phyloP scores from a whole-genome alignment of 92 coral and sea anemone genomes.

The Blastomussa wellsi region DNA sequence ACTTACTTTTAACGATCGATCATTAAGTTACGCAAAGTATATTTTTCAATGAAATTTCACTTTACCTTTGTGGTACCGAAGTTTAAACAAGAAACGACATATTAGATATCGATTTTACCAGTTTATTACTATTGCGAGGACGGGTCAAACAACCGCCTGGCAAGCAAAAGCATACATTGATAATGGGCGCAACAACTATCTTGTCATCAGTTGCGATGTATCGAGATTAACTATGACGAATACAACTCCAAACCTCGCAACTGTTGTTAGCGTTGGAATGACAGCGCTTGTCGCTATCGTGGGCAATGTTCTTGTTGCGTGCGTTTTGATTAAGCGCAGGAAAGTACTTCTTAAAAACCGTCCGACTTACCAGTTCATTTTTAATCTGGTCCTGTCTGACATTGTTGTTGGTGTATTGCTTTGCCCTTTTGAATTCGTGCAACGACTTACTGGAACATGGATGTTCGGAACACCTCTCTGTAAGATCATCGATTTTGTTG shows the following conservation, averaged over 20 bases:
- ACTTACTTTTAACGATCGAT: too few relatives aligned
- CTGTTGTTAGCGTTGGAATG: conserved; percentile 6
- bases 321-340: conserved; percentile 20
- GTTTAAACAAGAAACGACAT: too few relatives aligned
- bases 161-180: background rate
- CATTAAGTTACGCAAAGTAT: too few relatives aligned
- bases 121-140: too few relatives aligned
- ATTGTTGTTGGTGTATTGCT: conserved; percentile 41
- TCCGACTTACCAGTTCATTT: conserved; percentile 41
- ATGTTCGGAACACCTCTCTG: conserved; percentile 54
- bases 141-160: background rate
- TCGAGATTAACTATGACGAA: background rate
- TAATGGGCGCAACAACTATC: background rate
- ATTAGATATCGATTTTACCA: too few relatives aligned
- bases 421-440: conserved; percentile 50
- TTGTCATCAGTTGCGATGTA: background rate
- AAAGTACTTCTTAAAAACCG: conserved; percentile 19
- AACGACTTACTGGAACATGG: conserved; percentile 51
- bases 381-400: conserved; percentile 47
- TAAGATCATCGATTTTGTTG: conserved; percentile 61
- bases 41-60: too few relatives aligned
- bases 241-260: background rate
- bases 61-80: too few relatives aligned
- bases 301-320: conserved; percentile 13
- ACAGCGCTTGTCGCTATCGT: background rate